Percentiles rank a stretch among this genome's conserved stretches.
Evolutionary conservation across 53 echinoderm and acorn worm genomes (phyloP).

Genomic region (Pentamera pediparva): DNA sequence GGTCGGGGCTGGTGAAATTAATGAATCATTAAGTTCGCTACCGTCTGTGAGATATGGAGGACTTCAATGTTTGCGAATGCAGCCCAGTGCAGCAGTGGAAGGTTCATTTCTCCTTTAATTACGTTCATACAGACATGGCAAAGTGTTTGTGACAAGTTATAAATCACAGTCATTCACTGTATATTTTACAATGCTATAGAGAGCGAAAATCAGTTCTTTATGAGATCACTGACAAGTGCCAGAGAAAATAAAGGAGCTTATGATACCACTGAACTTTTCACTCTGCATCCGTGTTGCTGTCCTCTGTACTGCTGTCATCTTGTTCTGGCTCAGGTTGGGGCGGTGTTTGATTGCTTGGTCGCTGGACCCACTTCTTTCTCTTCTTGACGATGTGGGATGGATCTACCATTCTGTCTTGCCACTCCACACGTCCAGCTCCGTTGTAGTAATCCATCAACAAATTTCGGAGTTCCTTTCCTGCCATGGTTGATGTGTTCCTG

Average conservation of each 20-base stretch:
- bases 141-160: neutral
- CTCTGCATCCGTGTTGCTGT: neutral
- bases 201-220: neutral
- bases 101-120: neutral
- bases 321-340: neutral
- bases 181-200: neutral
- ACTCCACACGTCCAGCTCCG: neutral
- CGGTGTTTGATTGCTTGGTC: neutral
- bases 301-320: neutral
- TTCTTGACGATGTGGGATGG: neutral
- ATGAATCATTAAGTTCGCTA: neutral
- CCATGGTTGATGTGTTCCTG: neutral
- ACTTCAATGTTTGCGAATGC: neutral
- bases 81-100: neutral
- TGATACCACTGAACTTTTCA: neutral
- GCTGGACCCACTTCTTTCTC: neutral
- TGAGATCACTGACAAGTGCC: neutral
- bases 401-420: conserved; percentile 7
- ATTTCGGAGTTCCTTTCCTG: neutral
- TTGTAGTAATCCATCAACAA: neutral
- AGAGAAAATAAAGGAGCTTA: neutral
- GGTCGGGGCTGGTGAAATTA: neutral
- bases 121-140: neutral
- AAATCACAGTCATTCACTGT: neutral
- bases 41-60: neutral